Conservation (phyloP, 2,888 invertebrate species). For the Timandra comae region DNA sequence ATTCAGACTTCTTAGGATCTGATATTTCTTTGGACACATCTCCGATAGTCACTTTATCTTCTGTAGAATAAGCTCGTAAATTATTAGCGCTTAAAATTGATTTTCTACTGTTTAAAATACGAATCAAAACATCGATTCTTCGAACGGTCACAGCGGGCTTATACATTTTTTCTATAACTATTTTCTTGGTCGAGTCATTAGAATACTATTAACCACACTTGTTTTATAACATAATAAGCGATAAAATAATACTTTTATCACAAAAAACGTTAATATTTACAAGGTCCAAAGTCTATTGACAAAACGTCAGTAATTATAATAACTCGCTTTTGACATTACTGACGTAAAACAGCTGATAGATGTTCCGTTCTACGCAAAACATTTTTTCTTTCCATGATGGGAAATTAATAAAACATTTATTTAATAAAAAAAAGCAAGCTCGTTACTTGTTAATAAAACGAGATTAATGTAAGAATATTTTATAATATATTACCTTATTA, state of each 20-base stretch:
- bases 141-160: slow-evolving; percentile 58
- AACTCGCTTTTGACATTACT: not conserved
- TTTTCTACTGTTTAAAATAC: slow-evolving; percentile 63
- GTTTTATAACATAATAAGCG: too few relatives aligned
- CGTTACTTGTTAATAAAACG: too few relatives aligned
- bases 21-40: slow-evolving; percentile 80
- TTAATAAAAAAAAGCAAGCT: too few relatives aligned
- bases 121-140: slow-evolving; percentile 69
- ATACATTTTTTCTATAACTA: slow-evolving; percentile 37
- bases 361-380: slow-evolving; percentile 1
- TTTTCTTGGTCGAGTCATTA: too few relatives aligned
- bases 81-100: slow-evolving; percentile 49
- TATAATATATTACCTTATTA: too few relatives aligned
- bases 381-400: too few relatives aligned
- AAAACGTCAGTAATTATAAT: slow-evolving; percentile 6
- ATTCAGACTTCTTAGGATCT: slow-evolving; percentile 82
- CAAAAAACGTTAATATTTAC: slow-evolving; percentile 35
- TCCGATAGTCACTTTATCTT: slow-evolving; percentile 82
- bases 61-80: slow-evolving; percentile 61
- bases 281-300: slow-evolving; percentile 59
- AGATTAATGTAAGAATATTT: too few relatives aligned
- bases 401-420: too few relatives aligned
- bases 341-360: slow-evolving; percentile 23
- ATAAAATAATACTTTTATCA: slow-evolving; percentile 13
- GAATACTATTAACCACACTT: too few relatives aligned